Evolutionary conservation across 2,888 invertebrate genomes (phyloP), one percentile per base, ranked within the genome.

Genomic region (Brachypalpus laphriformis): DNA sequence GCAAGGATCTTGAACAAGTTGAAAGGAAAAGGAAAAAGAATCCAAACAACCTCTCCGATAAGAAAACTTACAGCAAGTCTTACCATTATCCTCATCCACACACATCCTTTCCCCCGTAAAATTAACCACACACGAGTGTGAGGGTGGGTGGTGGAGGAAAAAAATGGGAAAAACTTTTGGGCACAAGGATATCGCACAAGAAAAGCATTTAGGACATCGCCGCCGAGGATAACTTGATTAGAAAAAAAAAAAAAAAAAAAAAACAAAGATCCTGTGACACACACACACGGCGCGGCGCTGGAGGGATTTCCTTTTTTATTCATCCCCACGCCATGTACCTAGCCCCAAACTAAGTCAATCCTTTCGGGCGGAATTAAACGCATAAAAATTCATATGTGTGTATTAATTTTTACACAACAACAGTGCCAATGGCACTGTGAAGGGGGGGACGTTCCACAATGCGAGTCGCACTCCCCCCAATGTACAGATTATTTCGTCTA

Each of bases 381-480:
- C 54, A 65, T 66, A 66, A 65, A 65, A 75, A 66, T 75, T 65
- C 65, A 56, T 65, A 75, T 66, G 75, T 65, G 65, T 56, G 75
- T 75, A 65, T 66, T 75, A 56, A 65, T 56, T 66, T 66, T 66
- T 75, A 75, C 75, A 37, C 75, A 75, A 75, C 75, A 47, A 75
- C 65, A 66, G 65, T 65, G 56, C 68, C 68, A 70, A 31, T 70
- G 68, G 57, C 59, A 8, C 20, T 54, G 54, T 16, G 54, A 25
- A 49, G 51, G 59, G 25, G n/a, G n/a, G n/a, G n/a, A n/a, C n/a
- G n/a, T 14, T 42, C 22, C 14, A 5, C 47, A 31, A 42, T 31
- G 72, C 14, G 18, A 9, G 8, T 37, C 16, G 22, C 25, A 25
- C 47, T 31, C 7, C 28, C 2, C 40, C n/a, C 14, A 40, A 65